phyloP scores from a whole-genome alignment of 1,140 invertebrate species.

The Hypothenemus hampei region DNA sequence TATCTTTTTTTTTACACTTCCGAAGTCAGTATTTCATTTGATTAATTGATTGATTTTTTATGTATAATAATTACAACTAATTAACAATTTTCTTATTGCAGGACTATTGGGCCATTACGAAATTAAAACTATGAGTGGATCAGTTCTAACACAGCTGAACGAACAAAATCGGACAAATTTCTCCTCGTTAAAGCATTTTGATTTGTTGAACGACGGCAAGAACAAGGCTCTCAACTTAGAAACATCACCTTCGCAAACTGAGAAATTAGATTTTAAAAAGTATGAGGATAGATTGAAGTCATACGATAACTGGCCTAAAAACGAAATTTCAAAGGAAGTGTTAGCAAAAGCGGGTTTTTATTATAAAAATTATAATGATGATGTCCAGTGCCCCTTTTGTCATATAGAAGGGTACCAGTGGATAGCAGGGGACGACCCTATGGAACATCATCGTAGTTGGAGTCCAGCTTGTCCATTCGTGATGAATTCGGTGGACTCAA shows the following conservation, averaged over 20 bases:
- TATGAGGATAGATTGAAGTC: slow-evolving; percentile 52
- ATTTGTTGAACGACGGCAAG: slow-evolving; percentile 28
- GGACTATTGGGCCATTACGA: slow-evolving; percentile 12
- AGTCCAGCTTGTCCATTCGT: slow-evolving; percentile 75
- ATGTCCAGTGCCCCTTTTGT: slow-evolving; percentile 82
- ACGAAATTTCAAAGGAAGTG: slow-evolving; percentile 52
- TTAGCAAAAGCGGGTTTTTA: slow-evolving; percentile 79
- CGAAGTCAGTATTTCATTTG: too few relatives aligned
- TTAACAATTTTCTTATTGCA: too few relatives aligned
- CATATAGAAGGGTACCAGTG: slow-evolving; percentile 74
- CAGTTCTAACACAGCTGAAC: neutral
- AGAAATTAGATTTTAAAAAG: slow-evolving; percentile 18
- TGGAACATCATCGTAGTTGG: slow-evolving; percentile 74
- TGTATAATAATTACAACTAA: too few relatives aligned
- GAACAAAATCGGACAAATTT: too few relatives aligned
- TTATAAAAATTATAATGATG: slow-evolving; percentile 56
- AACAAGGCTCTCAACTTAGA: slow-evolving; percentile 2
- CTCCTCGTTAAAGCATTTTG: neutral
- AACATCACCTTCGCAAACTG: neutral
- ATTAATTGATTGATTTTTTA: too few relatives aligned
- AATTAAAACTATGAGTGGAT: slow-evolving; percentile 19
- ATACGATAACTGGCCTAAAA: slow-evolving; percentile 56
- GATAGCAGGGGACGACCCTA: slow-evolving; percentile 73
- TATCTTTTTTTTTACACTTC: too few relatives aligned
- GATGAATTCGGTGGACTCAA: slow-evolving; percentile 20